Conservation (phyloP, 2,888 invertebrate genomes). For the Anorthoa munda region DNA sequence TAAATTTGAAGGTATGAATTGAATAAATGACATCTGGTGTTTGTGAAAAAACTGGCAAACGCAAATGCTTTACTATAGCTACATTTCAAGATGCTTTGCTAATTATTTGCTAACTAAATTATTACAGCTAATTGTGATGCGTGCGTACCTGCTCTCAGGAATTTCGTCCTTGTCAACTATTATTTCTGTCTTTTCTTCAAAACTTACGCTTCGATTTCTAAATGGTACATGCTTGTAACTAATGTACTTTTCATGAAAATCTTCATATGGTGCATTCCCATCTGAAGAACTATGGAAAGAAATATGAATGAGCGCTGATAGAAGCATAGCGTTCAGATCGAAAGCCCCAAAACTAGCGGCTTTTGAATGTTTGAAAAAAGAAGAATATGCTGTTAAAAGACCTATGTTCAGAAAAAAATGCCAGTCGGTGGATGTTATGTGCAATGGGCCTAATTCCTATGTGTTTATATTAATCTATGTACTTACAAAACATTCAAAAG, state of each 20-base stretch:
- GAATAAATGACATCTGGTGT: constrained; percentile 12
- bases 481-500: constrained; percentile 19
- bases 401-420: constrained; percentile 50
- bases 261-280: constrained; percentile 92
- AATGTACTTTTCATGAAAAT: constrained; percentile 95
- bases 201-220: constrained; percentile 94
- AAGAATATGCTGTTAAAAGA: constrained; percentile 48
- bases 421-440: constrained; percentile 63
- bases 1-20: constrained; percentile 19
- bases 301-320: constrained; percentile 84
- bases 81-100: constrained; percentile 57
- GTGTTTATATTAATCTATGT: constrained; percentile 52
- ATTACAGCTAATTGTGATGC: constrained; percentile 63
- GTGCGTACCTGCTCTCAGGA: constrained; percentile 83
- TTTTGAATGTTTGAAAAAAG: constrained; percentile 53
- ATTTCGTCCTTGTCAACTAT: constrained; percentile 81
- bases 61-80: constrained; percentile 45
- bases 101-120: constrained; percentile 57
- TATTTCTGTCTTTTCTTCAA: constrained; percentile 91
- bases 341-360: constrained; percentile 65
- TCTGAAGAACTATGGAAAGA: constrained; percentile 91
- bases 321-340: constrained; percentile 75
- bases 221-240: constrained; percentile 93
- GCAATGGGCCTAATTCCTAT: constrained; percentile 65
- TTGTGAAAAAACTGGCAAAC: constrained; percentile 36